These are phyloP conservation scores for Calameuta filiformis DNA, from an alignment of 2,888 invertebrate genomes.

Conservation along the genomic window DNA sequence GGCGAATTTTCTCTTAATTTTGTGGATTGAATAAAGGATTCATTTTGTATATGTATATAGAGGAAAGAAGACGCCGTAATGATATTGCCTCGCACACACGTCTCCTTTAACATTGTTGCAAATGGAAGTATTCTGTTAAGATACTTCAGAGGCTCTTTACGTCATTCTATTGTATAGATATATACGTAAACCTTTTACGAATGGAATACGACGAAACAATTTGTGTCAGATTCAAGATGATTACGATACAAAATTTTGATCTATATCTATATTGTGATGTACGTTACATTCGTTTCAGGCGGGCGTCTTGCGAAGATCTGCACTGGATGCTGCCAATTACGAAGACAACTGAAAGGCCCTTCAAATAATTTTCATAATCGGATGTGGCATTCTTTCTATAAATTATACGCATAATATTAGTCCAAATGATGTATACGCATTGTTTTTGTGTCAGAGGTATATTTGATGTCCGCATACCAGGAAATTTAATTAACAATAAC, in stretches of 20 bases:
- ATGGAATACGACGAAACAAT: neutral
- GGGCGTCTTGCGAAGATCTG: slow-evolving; percentile 31
- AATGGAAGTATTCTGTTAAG: neutral
- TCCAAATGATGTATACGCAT: neutral
- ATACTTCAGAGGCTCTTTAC: slow-evolving; percentile 2
- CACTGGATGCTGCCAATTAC: slow-evolving; percentile 25
- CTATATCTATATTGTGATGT: slow-evolving; percentile 1
- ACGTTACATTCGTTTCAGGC: slow-evolving; percentile 36
- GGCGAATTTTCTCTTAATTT: neutral
- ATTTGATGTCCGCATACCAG: neutral
- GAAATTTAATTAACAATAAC: neutral
- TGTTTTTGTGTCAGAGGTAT: neutral
- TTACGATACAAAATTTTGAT: neutral
- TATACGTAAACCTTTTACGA: slow-evolving; percentile 1
- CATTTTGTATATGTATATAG: neutral
- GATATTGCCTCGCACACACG: neutral
- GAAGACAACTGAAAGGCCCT: slow-evolving; percentile 37
- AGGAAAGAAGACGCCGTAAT: neutral
- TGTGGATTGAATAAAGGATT: neutral
- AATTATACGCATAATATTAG: slow-evolving; percentile 15
- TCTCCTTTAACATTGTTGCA: neutral
- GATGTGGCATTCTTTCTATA: slow-evolving; percentile 26
- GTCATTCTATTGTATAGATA: slow-evolving; percentile 1
- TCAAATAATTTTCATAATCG: slow-evolving; percentile 24
- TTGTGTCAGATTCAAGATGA: neutral